Conservation (phyloP, 2,797 vertebrate genomes). For the Synanceia verrucosa region DNA sequence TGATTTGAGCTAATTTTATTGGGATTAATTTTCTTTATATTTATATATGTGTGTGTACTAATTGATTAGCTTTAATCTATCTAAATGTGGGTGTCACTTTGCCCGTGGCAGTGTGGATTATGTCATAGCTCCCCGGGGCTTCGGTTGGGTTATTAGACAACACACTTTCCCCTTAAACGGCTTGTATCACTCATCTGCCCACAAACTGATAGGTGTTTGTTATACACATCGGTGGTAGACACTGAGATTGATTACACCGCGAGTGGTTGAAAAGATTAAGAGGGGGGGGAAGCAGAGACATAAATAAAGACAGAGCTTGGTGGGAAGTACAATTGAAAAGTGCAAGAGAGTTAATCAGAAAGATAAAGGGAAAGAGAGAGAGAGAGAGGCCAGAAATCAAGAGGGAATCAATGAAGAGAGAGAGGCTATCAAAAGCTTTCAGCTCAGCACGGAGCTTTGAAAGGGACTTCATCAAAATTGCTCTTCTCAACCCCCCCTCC, state of each 20-base stretch:
- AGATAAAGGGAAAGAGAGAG: slow-evolving; percentile 21
- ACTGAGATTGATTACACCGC: slow-evolving; percentile 65
- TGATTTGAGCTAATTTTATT: slow-evolving; percentile 56
- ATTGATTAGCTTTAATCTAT: slow-evolving; percentile 64
- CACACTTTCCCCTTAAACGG: slow-evolving; percentile 16
- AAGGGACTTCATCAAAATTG: slow-evolving; percentile 77
- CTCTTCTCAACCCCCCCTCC: slow-evolving; percentile 32
- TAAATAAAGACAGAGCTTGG: slow-evolving; percentile 53
- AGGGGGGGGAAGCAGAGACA: slow-evolving; percentile 39
- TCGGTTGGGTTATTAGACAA: slow-evolving; percentile 20
- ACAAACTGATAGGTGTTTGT: slow-evolving; percentile 53
- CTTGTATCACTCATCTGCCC: slow-evolving; percentile 42
- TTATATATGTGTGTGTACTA: slow-evolving; percentile 48
- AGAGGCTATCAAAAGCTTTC: slow-evolving; percentile 70
- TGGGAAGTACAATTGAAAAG: slow-evolving; percentile 49
- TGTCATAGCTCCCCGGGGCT: slow-evolving; percentile 11
- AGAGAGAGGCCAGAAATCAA: slow-evolving; percentile 39
- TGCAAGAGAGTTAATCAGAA: slow-evolving; percentile 50
- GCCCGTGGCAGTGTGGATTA: slow-evolving; percentile 40
- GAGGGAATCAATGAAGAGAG: slow-evolving; percentile 65
- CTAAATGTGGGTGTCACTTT: slow-evolving; percentile 46
- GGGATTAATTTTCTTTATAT: slow-evolving; percentile 59
- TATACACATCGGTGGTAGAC: slow-evolving; percentile 53
- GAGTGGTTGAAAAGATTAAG: slow-evolving; percentile 67
- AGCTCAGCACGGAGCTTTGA: slow-evolving; percentile 54